These are phyloP conservation scores for Trinectes maculatus DNA, from an alignment of 2,113 vertebrate species.

Conservation along the genomic window DNA sequence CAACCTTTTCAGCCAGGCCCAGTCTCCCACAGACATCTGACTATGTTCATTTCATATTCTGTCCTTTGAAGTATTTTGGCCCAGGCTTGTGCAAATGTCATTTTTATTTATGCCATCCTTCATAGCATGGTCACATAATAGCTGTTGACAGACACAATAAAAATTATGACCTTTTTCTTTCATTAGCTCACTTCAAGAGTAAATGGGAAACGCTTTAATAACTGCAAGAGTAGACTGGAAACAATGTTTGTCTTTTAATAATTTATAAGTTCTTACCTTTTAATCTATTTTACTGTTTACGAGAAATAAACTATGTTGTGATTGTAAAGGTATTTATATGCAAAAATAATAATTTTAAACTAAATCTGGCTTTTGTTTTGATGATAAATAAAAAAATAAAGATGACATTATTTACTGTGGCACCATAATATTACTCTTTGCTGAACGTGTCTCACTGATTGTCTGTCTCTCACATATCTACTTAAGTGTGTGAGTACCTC, in stretches of 20 bases:
- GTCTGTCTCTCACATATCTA: conserved; percentile 20
- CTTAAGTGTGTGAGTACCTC: conserved; percentile 71
- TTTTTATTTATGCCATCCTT: neutral
- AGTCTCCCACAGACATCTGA: conserved; percentile 12
- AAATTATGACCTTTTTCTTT: neutral
- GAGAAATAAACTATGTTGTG: neutral
- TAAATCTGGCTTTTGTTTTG: neutral
- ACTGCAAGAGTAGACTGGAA: neutral
- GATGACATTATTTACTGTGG: no score
- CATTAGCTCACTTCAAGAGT: neutral
- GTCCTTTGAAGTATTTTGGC: neutral
- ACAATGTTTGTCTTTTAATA: neutral
- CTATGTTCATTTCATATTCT: neutral
- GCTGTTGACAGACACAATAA: neutral
- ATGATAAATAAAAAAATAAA: neutral
- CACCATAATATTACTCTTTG: neutral
- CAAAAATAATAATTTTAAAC: neutral
- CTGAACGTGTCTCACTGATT: neutral
- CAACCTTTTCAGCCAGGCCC: conserved; percentile 21
- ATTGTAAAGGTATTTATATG: neutral
- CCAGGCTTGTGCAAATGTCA: neutral
- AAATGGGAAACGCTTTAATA: neutral
- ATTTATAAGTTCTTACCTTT: no score
- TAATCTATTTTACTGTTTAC: no score
- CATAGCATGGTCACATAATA: neutral